A percentile compares a stretch with the other conserved stretches of the same genome.
These are phyloP conservation scores for Hyposoter dolosus DNA, from an alignment of 2,888 invertebrate species.

Conservation along the genomic window DNA sequence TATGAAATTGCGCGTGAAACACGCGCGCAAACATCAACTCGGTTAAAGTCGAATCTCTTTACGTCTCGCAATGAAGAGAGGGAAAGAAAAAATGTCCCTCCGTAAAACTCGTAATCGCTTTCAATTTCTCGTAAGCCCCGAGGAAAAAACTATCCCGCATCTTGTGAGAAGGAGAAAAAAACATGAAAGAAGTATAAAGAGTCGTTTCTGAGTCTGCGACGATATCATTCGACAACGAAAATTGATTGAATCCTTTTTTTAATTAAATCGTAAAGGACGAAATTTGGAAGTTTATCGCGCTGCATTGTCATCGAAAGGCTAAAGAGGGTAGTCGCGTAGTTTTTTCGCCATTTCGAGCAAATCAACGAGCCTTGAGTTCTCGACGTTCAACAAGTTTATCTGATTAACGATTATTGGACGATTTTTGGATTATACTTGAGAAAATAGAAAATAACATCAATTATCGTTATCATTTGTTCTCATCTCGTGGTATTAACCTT, in stretches of 20 bases:
- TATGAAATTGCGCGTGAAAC: conserved; percentile 64
- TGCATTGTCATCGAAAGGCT: background rate
- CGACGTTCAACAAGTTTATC: background rate
- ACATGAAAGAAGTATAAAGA: conserved; percentile 4
- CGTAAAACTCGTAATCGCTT: conserved; percentile 58
- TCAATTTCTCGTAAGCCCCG: conserved; percentile 22
- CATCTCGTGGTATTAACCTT: background rate
- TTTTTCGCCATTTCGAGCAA: background rate
- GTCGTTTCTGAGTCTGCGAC: background rate
- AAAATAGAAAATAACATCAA: background rate
- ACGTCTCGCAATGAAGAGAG: conserved; percentile 16
- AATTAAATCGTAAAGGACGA: conserved; percentile 11
- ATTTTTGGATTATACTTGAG: background rate
- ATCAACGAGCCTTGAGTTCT: background rate
- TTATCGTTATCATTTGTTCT: background rate
- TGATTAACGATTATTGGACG: background rate
- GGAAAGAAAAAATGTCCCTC: conserved; percentile 62
- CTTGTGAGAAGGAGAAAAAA: background rate
- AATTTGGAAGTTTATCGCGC: background rate
- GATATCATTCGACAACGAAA: conserved; percentile 4
- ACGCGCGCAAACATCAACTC: conserved; percentile 54
- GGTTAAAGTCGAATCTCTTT: conserved; percentile 43
- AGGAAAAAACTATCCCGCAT: conserved; percentile 12
- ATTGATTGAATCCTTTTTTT: conserved; percentile 13
- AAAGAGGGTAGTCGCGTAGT: background rate